phyloP scores from a whole-genome alignment of 2,888 invertebrate species.

The Dermolepida albohirtum region DNA sequence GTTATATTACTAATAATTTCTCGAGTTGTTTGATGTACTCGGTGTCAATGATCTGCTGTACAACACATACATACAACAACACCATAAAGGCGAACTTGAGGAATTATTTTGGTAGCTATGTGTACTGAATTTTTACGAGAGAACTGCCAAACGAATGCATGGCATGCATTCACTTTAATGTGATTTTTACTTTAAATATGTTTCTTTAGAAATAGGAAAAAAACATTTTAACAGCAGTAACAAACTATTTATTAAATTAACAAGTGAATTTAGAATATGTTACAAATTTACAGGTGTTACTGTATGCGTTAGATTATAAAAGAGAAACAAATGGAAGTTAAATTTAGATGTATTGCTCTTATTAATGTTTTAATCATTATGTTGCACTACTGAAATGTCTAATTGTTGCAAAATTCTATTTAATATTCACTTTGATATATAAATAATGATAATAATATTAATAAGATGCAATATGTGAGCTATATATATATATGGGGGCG shows the following conservation, averaged over 20 bases:
- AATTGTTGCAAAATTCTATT: background rate
- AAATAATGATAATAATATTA: slow-evolving; percentile 18
- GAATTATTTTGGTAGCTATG: slow-evolving; percentile 57
- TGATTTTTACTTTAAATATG: slow-evolving; percentile 7
- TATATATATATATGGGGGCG: slow-evolving; percentile 40
- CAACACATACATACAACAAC: slow-evolving; percentile 38
- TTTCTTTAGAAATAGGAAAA: background rate
- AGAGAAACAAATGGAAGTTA: no score
- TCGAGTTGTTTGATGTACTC: slow-evolving; percentile 54
- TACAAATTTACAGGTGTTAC: no score
- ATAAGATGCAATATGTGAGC: slow-evolving; percentile 38
- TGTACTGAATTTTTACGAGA: slow-evolving; percentile 58
- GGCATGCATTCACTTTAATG: slow-evolving; percentile 4
- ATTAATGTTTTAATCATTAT: no score
- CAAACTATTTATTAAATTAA: no score
- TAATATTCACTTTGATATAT: background rate
- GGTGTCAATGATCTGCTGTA: slow-evolving; percentile 61
- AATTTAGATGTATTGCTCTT: no score
- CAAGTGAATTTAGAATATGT: no score
- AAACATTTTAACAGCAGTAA: no score
- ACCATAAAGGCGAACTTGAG: slow-evolving; percentile 57
- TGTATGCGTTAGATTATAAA: no score
- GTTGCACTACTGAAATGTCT: background rate
- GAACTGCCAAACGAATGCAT: slow-evolving; percentile 46
- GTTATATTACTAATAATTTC: slow-evolving; percentile 49